These are phyloP conservation scores for Nomada fucata DNA, from an alignment of 2,888 invertebrate species.

Conservation along the genomic window DNA sequence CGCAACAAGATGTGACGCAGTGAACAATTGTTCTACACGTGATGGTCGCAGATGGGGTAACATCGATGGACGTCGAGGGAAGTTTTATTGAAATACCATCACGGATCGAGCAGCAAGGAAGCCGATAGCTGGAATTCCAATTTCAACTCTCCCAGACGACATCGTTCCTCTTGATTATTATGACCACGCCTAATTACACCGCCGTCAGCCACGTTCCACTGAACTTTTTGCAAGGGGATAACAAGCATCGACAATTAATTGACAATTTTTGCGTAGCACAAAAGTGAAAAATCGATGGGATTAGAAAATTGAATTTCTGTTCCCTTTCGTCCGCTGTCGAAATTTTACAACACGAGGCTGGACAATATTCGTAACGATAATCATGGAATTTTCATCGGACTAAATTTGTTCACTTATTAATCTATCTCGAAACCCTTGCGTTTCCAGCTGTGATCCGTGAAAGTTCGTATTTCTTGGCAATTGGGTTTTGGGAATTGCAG, in stretches of 20 bases:
- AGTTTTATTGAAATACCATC: constrained; percentile 82
- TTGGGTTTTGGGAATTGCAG: too few relatives aligned
- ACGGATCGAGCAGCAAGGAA: constrained; percentile 78
- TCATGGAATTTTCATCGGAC: too few relatives aligned
- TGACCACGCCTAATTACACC: constrained; percentile 73
- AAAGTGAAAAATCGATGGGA: neutral
- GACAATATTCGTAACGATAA: too few relatives aligned
- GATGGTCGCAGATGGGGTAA: constrained; percentile 28
- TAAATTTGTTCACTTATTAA: too few relatives aligned
- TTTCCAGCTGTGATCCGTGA: too few relatives aligned
- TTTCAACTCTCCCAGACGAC: constrained; percentile 73
- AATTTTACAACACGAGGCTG: too few relatives aligned
- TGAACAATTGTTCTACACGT: neutral
- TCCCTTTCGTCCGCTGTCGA: too few relatives aligned
- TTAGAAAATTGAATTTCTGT: constrained; percentile 15
- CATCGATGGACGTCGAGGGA: constrained; percentile 56
- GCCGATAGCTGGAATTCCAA: constrained; percentile 79
- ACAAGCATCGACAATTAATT: constrained; percentile 18
- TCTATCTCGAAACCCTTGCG: too few relatives aligned
- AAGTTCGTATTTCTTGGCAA: too few relatives aligned
- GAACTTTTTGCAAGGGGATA: constrained; percentile 27
- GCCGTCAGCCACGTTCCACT: constrained; percentile 52
- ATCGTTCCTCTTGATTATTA: constrained; percentile 71
- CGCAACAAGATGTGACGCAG: neutral
- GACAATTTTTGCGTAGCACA: neutral